Percentiles rank a stretch among this genome's conserved stretches.
These are phyloP conservation scores for Eulemur macaco DNA, from an alignment of 2,113 vertebrate species.

Conservation along the genomic window DNA sequence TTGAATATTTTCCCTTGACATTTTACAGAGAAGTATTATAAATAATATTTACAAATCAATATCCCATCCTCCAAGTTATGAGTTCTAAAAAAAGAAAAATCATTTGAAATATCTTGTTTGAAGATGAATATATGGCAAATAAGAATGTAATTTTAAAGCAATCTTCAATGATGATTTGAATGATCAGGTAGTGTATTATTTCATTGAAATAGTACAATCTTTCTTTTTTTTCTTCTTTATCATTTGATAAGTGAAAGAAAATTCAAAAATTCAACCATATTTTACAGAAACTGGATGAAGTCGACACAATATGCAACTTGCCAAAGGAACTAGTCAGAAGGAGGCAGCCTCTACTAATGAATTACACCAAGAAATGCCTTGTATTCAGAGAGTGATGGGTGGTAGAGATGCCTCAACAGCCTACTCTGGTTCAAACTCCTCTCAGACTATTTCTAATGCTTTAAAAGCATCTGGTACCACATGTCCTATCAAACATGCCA, in stretches of 20 bases:
- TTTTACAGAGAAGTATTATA: not conserved
- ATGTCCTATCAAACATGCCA: constrained; percentile 37
- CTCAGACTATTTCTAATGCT: constrained; percentile 54
- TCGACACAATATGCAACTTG: not conserved
- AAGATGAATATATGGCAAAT: not conserved
- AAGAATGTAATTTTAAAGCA: not conserved
- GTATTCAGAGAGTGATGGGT: constrained; percentile 29
- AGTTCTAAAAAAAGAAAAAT: not conserved
- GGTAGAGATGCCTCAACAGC: not conserved
- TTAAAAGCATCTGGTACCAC: constrained; percentile 66
- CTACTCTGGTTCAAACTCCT: constrained; percentile 42
- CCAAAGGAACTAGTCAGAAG: constrained; percentile 45
- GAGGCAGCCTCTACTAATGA: constrained; percentile 50
- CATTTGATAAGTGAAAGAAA: not conserved
- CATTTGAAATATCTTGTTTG: constrained; percentile 5
- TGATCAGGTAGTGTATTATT: not conserved
- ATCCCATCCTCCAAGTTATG: not conserved
- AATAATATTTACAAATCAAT: not conserved
- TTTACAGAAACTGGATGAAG: not conserved
- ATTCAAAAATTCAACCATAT: not conserved
- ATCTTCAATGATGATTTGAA: not conserved
- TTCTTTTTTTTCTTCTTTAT: not conserved
- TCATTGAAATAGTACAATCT: not conserved
- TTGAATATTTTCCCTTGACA: not conserved
- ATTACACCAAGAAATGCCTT: not conserved